These are phyloP conservation scores for Acleris laterana DNA, from an alignment of 2,888 invertebrate genomes.

Conservation along the genomic window DNA sequence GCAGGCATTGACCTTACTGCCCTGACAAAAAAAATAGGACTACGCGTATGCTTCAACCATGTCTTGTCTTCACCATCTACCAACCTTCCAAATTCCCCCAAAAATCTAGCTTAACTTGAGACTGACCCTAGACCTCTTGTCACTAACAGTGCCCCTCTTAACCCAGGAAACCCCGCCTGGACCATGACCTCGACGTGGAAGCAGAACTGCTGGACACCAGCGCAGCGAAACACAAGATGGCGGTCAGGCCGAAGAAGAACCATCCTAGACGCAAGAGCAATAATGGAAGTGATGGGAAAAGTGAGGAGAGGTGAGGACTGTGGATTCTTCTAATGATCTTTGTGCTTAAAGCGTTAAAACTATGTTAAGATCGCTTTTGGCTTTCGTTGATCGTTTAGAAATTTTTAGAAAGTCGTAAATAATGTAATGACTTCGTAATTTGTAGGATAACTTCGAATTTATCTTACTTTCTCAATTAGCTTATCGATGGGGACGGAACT, in stretches of 20 bases:
- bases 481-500: too few species aligned
- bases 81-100: constrained; percentile 3
- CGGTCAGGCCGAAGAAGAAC: constrained; percentile 89
- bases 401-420: too few species aligned
- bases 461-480: too few species aligned
- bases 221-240: constrained; percentile 90
- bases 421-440: too few species aligned
- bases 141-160: constrained; percentile 45
- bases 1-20: too few species aligned
- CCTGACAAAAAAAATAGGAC: background rate
- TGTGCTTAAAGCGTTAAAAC: too few species aligned
- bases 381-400: too few species aligned
- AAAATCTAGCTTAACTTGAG: background rate
- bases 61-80: background rate
- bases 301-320: constrained; percentile 41
- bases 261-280: constrained; percentile 70
- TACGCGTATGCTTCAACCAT: background rate
- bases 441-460: too few species aligned
- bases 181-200: constrained; percentile 86
- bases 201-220: constrained; percentile 87
- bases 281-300: constrained; percentile 45
- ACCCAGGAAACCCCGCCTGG: constrained; percentile 82
- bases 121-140: constrained; percentile 21
- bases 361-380: background rate
- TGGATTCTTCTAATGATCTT: too few species aligned